Evolutionary conservation across 2,888 invertebrate species (phyloP).

Genomic region (Apamea crenata): DNA sequence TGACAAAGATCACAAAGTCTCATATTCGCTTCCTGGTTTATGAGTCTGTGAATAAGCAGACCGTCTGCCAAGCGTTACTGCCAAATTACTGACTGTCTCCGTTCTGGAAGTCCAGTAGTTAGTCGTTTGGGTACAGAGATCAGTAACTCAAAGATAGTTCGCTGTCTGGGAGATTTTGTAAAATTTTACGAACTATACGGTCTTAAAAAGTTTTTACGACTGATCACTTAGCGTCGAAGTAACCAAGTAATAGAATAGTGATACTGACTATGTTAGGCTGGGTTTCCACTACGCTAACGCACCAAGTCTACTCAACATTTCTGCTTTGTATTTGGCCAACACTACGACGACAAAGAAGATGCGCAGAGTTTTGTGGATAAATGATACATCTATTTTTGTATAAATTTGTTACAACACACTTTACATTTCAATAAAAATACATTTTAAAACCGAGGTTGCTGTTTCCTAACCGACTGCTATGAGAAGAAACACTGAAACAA

Average conservation of each 20-base stretch:
- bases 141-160: slow-evolving; percentile 8
- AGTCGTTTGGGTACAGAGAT: slow-evolving; percentile 1
- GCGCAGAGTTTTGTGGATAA: neutral
- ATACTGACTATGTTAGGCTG: neutral
- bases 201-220: slow-evolving; percentile 40
- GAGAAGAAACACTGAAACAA: neutral
- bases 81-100: slow-evolving; percentile 45
- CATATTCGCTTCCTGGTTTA: slow-evolving; percentile 43
- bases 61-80: slow-evolving; percentile 42
- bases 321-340: too few species aligned
- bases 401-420: neutral
- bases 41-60: slow-evolving; percentile 32
- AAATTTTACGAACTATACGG: slow-evolving; percentile 22
- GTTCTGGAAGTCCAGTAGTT: slow-evolving; percentile 4
- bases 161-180: slow-evolving; percentile 2
- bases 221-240: slow-evolving; percentile 16
- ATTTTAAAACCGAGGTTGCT: neutral
- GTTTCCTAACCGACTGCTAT: neutral
- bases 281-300: neutral
- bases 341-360: neutral
- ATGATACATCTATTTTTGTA: neutral
- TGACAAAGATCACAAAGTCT: slow-evolving; percentile 20
- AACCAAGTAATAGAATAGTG: neutral
- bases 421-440: neutral
- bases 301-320: neutral